Conservation (phyloP, 2,113 vertebrate species). For the Nesoenas mayeri region DNA sequence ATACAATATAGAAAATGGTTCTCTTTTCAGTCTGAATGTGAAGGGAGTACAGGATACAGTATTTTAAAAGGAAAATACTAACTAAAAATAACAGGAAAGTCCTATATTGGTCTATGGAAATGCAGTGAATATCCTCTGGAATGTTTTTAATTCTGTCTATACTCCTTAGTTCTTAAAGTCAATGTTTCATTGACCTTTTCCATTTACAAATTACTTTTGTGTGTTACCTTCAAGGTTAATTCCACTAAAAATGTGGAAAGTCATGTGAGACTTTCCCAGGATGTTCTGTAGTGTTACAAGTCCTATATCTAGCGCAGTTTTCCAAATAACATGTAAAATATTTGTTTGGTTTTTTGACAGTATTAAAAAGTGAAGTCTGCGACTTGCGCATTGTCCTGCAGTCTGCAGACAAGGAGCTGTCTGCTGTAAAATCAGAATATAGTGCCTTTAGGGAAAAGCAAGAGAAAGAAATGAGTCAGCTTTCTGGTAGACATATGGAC, state of each 20-base stretch:
- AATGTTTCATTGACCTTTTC: background rate
- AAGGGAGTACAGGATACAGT: background rate
- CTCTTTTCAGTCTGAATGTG: background rate
- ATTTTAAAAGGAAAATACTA: background rate
- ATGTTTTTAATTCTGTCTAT: background rate
- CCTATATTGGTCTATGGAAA: background rate
- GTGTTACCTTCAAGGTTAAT: background rate
- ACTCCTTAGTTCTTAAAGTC: background rate
- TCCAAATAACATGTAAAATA: background rate
- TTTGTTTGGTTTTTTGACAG: slow-evolving; percentile 68
- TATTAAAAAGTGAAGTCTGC: slow-evolving; percentile 86
- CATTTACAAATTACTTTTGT: background rate
- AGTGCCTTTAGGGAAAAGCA: slow-evolving; percentile 74
- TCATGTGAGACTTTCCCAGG: background rate
- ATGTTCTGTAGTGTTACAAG: accelerated
- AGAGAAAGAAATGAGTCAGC: slow-evolving; percentile 80
- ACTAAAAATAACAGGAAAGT: background rate
- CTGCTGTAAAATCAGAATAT: slow-evolving; percentile 73
- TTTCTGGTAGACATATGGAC: slow-evolving; percentile 85
- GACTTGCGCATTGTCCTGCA: slow-evolving; percentile 92
- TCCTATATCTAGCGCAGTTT: background rate
- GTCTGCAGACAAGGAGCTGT: slow-evolving; percentile 92
- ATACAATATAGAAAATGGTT: background rate
- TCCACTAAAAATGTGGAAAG: background rate
- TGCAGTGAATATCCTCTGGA: background rate